Conservation (phyloP, 2,797 vertebrate species). For the Malurus splendens region DNA sequence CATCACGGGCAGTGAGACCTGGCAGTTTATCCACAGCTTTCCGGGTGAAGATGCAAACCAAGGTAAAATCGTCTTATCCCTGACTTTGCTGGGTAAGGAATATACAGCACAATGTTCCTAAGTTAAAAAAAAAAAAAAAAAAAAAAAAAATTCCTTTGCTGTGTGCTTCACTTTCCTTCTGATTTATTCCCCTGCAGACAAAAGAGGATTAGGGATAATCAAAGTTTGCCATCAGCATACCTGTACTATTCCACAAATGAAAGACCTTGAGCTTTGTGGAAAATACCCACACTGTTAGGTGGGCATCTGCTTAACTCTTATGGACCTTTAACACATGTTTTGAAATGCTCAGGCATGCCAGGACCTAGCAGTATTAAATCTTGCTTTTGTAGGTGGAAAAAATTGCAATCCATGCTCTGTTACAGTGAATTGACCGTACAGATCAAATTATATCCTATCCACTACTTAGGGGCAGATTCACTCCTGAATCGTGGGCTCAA, state of each 20-base stretch:
- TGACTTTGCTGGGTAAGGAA: constrained; percentile 1
- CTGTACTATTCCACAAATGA: background rate
- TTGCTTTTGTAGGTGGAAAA: constrained; percentile 13
- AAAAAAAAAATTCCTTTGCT: background rate
- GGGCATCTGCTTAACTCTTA: background rate
- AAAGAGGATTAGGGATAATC: constrained; percentile 33
- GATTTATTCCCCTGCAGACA: constrained; percentile 5
- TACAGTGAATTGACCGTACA: background rate
- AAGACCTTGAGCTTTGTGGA: constrained; percentile 4
- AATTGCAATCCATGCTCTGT: background rate
- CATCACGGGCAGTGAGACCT: background rate
- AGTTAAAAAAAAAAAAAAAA: background rate
- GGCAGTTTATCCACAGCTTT: background rate
- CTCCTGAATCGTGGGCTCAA: background rate
- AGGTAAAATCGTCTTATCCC: constrained; percentile 2
- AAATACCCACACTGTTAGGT: background rate
- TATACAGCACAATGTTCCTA: background rate
- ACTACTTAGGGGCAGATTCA: background rate
- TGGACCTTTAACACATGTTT: background rate
- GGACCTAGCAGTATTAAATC: background rate
- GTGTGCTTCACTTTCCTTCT: background rate
- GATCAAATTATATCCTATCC: background rate
- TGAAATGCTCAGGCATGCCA: background rate
- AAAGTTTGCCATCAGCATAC: constrained; percentile 13
- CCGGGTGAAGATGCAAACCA: background rate